phyloP scores from a whole-genome alignment of 2,888 invertebrate species.

The Agrochola macilenta region DNA sequence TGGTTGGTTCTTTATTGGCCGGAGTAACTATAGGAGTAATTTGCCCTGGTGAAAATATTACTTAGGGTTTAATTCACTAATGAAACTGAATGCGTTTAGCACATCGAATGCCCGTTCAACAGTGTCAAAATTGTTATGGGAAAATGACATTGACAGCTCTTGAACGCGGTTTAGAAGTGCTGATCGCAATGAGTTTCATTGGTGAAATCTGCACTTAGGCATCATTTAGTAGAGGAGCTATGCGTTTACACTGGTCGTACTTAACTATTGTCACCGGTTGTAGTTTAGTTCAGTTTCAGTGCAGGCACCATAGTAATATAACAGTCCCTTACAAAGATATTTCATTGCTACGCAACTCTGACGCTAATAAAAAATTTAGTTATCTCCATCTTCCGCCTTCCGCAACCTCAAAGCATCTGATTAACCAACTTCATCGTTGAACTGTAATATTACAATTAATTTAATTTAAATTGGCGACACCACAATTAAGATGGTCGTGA shows the following conservation, averaged over 20 bases:
- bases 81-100: no score
- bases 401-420: conserved; percentile 62
- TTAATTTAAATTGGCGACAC: conserved; percentile 86
- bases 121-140: no score
- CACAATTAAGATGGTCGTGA: conserved; percentile 88
- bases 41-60: neutral
- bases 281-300: neutral
- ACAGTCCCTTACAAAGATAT: neutral
- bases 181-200: no score
- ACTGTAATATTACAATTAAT: conserved; percentile 81
- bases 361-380: neutral
- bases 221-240: neutral
- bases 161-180: no score
- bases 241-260: neutral
- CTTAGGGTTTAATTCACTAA: no score
- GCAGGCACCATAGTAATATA: neutral
- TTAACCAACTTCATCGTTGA: conserved; percentile 66
- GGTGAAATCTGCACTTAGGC: no score
- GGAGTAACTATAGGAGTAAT: no score
- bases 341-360: neutral
- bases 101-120: no score
- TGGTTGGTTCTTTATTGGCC: no score
- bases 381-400: conserved; percentile 43
- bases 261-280: neutral
- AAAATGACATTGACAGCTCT: no score